Conservation (phyloP, 1,140 invertebrate genomes). For the Sinonovacula constricta region DNA sequence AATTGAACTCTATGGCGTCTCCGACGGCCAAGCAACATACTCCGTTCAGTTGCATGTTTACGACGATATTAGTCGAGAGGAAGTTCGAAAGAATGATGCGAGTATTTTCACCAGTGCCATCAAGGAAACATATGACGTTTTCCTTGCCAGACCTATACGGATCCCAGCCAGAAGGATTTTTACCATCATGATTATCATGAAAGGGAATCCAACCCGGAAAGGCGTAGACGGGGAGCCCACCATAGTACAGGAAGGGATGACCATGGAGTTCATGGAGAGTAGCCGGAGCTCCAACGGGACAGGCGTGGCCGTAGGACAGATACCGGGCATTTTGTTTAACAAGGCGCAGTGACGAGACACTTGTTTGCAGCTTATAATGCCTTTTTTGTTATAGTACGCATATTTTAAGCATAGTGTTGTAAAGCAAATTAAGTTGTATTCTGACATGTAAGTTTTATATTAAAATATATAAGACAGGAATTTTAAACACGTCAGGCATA, state of each 20-base stretch:
- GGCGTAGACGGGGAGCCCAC: background rate
- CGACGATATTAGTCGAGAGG: background rate
- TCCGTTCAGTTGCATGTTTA: background rate
- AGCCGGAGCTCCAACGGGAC: background rate
- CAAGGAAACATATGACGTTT: background rate
- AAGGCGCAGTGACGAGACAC: background rate
- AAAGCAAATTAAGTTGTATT: too few relatives aligned
- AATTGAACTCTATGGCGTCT: background rate
- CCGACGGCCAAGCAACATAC: background rate
- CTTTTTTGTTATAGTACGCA: too few relatives aligned
- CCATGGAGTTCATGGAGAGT: background rate
- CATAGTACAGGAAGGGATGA: background rate
- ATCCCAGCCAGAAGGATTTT: background rate
- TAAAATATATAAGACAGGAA: too few relatives aligned
- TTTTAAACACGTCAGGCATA: too few relatives aligned
- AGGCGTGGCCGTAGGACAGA: conserved; percentile 1
- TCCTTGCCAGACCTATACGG: background rate
- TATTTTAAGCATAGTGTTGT: too few relatives aligned
- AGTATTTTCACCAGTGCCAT: background rate
- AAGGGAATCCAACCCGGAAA: background rate
- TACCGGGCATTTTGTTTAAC: conserved; percentile 17
- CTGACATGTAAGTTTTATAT: too few relatives aligned
- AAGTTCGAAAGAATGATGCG: background rate
- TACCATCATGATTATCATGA: conserved; percentile 14
- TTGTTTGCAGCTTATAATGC: too few relatives aligned